Evolutionary conservation across 2,888 invertebrate genomes (phyloP), one percentile per base, ranked within the genome.

Genomic region (Apotomis betuletana): DNA sequence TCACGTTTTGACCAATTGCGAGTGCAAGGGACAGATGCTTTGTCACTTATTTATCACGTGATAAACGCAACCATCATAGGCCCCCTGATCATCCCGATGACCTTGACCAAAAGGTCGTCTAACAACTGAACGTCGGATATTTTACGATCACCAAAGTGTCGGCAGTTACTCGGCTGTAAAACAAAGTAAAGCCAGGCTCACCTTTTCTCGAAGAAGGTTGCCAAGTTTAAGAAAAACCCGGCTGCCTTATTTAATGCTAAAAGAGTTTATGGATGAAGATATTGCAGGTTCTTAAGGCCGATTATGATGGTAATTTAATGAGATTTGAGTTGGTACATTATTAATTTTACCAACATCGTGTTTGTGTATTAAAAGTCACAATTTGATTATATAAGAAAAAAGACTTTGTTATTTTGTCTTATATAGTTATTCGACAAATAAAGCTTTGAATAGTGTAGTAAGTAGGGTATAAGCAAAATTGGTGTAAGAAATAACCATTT

Each of bases 111-210:
- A 70, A 60, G 49, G 63, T 36, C 51, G 3, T 27, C 4, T n/a
- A 57, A 67, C 62, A 67, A 62, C 54, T 44, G 51, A 57, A 36
- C 54, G 27, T 41, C 41, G 57, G 57, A 58, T 2, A 46, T 71
- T 71, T 71, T 67, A 71, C 67, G 61, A 55, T 46, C 54, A 51
- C 54, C 54, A 6, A 41, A 64, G 52, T 49, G 57, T 67, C 55
- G 52, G 61, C 71, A 71, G 61, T 71, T 67, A 62, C 51, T 10
- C 51, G 71, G 71, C 52, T 67, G 67, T 71, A 71, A 71, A 71
- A 71, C 61, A 60, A 61, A 71, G 67, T 67, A 62, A 67, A 71
- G 71, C 59, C 62, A 8, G 60, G 15, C 55, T 57, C 41, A 27
- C 60, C 67, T 60, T 36, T 63, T 60, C 61, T 4, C 27, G 57